These are phyloP conservation scores for Antheraea yamamai DNA, from an alignment of 2,888 invertebrate genomes.

Conservation along the genomic window DNA sequence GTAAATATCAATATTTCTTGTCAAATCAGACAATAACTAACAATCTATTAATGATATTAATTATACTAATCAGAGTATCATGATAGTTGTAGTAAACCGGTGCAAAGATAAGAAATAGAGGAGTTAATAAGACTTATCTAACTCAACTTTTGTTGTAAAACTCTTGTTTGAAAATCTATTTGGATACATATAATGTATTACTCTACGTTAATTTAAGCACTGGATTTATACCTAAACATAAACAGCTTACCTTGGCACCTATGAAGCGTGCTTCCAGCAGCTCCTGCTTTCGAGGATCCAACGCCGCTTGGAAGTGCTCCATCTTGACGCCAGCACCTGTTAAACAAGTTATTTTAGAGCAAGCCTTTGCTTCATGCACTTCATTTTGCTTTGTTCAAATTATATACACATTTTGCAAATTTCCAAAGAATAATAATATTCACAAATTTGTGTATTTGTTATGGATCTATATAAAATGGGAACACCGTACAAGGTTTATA, in stretches of 20 bases:
- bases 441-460: too few relatives aligned
- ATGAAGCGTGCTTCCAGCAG: conserved; percentile 98
- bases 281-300: conserved; percentile 99
- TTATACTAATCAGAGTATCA: background rate
- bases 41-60: background rate
- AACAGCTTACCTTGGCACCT: conserved; percentile 93
- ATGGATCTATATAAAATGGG: too few relatives aligned
- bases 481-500: too few relatives aligned
- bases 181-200: background rate
- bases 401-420: background rate
- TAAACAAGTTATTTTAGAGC: conserved; percentile 33
- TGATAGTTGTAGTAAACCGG: background rate
- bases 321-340: conserved; percentile 95
- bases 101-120: background rate
- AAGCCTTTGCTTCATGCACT: background rate
- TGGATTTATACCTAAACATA: background rate
- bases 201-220: background rate
- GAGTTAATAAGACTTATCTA: background rate
- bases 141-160: background rate
- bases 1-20: background rate
- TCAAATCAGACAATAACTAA: background rate
- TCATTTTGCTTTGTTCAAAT: background rate
- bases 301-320: conserved; percentile 97
- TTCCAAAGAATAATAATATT: too few relatives aligned
- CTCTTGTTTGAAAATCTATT: too few relatives aligned